A percentile compares a stretch with the other conserved stretches of the same genome.
phyloP scores from a whole-genome alignment of 2,113 vertebrate species.

The Trichomycterus rosablanca region DNA sequence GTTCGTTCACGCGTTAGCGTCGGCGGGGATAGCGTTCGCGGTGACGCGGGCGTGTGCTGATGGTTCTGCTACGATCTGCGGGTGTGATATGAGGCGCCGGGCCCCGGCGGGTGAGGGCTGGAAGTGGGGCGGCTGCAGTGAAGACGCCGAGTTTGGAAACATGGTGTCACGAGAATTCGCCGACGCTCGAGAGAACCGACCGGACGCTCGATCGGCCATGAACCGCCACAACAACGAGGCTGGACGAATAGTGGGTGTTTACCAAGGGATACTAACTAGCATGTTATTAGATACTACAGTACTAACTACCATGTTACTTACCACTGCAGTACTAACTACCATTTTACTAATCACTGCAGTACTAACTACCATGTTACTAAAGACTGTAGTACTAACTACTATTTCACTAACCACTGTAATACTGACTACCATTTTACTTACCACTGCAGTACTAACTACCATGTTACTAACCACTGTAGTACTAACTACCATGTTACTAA shows the following conservation, averaged over 20 bases:
- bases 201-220: constrained; percentile 93
- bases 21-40: constrained; percentile 87
- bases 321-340: not conserved
- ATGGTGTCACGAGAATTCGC: constrained; percentile 97
- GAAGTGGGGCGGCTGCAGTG: constrained; percentile 98
- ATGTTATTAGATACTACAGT: not conserved
- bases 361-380: no score
- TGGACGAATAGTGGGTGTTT: constrained; percentile 78
- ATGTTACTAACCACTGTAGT: not conserved
- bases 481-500: not conserved
- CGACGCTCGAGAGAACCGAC: constrained; percentile 89
- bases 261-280: not conserved
- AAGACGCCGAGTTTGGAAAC: constrained; percentile 91
- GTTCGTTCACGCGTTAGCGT: constrained; percentile 94
- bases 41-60: constrained; percentile 91
- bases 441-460: not conserved
- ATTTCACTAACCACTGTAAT: not conserved
- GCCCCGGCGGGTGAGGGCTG: constrained; percentile 88
- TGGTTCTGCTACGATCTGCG: constrained; percentile 86
- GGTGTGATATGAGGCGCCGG: constrained; percentile 88
- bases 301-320: not conserved
- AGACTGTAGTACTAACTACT: not conserved
- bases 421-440: not conserved
- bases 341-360: not conserved
- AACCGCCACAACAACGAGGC: constrained; percentile 98